Base-by-base conservation (phyloP, 2,888 invertebrate species). In the Melinaea menophilus region DNA sequence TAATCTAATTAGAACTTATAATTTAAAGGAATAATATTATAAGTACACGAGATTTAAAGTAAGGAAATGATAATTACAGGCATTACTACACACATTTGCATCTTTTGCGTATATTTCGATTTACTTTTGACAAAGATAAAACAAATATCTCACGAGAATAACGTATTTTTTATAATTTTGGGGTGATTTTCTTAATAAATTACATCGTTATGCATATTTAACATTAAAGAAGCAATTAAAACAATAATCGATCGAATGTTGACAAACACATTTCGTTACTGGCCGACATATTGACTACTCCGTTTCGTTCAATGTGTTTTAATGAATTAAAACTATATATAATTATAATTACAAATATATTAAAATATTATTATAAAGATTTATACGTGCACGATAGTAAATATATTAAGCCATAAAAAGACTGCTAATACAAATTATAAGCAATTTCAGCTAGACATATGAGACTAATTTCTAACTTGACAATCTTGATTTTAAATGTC, bases 191-290 rank as follows among this genome's bases (percentile, higher is more conserved):
- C 7, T 64, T 66, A 67, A 70, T 67, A 65, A 60, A 68, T 70
- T 62, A 65, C 62, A 66, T 56, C 58, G 62, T 62, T 55, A 48
- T 37, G 34, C 54, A 65, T 22, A 67, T 61, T 51, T 64, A 67
- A 58, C 63, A 67, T 61, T 66, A 62, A 63, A 70, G 73, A 71
- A 72, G 68, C 69, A 66, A 68, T 71, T 69, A 67, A 70, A 73
- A 69, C 64, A 71, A 71, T 78, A 79, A 84, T 85, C 85, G 76
- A 86, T 86, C 82, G 73, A 74, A 76, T 88, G 87, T 87, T 88
- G 87, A 88, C 86, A 88, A 88, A 88, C 87, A 88, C 77, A 76
- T 75, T 74, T 73, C 72, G 72, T 72, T 60, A 71, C 67, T 68
- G 66, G 69, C 71, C 68, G 71, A 73, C 73, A 72, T 71, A 72